These are phyloP conservation scores for Syndactyla subalaris DNA, from an alignment of 2,797 vertebrate species.

Conservation along the genomic window DNA sequence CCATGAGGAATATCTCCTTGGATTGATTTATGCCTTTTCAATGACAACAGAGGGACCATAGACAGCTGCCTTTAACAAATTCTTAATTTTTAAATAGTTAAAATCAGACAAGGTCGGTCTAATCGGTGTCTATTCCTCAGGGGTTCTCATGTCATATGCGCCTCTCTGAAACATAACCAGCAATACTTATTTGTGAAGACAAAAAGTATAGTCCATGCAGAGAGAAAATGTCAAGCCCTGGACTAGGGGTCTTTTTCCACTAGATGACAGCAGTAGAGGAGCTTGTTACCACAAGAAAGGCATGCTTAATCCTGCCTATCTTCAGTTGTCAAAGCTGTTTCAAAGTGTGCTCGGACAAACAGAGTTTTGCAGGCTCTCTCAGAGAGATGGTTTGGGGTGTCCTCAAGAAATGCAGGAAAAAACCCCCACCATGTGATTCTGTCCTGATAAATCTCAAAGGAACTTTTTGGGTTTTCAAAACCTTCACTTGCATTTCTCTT, in stretches of 20 bases:
- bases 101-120: not conserved
- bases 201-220: not conserved
- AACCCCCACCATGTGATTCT: fast-evolving
- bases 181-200: not conserved
- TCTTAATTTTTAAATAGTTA: not conserved
- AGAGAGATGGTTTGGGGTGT: not conserved
- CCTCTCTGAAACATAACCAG: not conserved
- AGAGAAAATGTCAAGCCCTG: not conserved
- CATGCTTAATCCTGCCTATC: not conserved
- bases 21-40: not conserved
- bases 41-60: too few relatives aligned
- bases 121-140: not conserved
- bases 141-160: not conserved
- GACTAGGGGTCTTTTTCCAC: not conserved
- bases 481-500: not conserved
- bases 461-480: not conserved
- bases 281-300: not conserved
- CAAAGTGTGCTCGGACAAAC: not conserved
- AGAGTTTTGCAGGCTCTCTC: not conserved
- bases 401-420: not conserved
- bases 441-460: not conserved
- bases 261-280: not conserved
- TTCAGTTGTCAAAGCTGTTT: not conserved
- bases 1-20: not conserved
- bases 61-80: not conserved